A percentile compares a stretch with the other conserved stretches of the same genome.
Conservation (phyloP, 2,113 vertebrate species). For the Okapia johnstoni region DNA sequence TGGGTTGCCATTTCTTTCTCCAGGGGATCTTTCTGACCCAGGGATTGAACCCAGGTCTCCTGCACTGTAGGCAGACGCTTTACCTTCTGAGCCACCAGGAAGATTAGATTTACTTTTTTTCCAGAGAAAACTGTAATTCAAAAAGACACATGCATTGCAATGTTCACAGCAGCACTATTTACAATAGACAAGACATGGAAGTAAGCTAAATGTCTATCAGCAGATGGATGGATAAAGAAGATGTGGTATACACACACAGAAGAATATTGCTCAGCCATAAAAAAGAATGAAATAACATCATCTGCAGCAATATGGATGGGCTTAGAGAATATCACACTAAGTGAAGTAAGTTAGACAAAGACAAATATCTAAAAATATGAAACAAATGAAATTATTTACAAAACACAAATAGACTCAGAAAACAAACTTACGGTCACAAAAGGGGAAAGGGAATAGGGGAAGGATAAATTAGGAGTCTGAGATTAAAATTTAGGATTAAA, state of each 20-base stretch:
- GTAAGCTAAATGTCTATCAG: background rate
- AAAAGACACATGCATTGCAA: background rate
- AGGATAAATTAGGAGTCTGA: background rate
- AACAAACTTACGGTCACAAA: background rate
- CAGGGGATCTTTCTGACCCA: background rate
- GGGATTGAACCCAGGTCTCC: background rate
- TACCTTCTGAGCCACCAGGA: background rate
- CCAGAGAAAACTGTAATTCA: background rate
- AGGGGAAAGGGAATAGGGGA: background rate
- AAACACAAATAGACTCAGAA: background rate
- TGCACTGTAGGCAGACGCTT: background rate
- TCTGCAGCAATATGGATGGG: background rate
- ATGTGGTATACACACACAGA: background rate
- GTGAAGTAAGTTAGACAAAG: background rate
- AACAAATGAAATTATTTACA: background rate
- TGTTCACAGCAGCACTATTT: background rate
- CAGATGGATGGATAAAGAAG: background rate
- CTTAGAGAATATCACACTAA: background rate
- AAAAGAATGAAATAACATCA: background rate
- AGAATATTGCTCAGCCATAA: background rate
- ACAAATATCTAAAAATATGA: background rate
- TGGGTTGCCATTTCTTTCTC: background rate
- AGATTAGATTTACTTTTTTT: background rate
- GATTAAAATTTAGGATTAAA: background rate
- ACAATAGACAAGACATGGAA: background rate